Conservation (phyloP, 1,140 invertebrate genomes). For the Anadara kagoshimensis region DNA sequence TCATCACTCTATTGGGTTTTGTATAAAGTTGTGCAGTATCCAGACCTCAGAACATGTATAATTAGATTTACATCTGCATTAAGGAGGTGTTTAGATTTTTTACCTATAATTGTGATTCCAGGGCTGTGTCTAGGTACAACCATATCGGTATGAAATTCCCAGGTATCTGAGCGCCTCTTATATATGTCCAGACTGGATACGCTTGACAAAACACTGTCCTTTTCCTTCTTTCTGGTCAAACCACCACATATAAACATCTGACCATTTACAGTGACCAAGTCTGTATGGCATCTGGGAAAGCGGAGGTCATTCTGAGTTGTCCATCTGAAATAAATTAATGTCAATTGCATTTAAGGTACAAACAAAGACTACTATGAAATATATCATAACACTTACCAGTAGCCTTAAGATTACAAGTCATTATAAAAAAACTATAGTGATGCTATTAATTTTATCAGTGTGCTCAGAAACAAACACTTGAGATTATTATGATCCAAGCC, state of each 20-base stretch:
- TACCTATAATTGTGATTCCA: conserved; percentile 37
- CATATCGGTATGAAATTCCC: conserved; percentile 33
- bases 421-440: too few species aligned
- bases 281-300: conserved; percentile 38
- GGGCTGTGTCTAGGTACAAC: conserved; percentile 32
- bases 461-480: too few species aligned
- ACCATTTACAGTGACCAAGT: conserved; percentile 25
- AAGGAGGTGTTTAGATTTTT: neutral
- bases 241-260: conserved; percentile 48
- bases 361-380: too few species aligned
- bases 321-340: conserved; percentile 40
- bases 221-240: conserved; percentile 2
- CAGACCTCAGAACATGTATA: neutral
- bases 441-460: too few species aligned
- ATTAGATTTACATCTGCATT: neutral
- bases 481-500: too few species aligned
- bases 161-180: conserved; percentile 26
- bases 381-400: neutral
- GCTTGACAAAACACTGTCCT: conserved; percentile 22
- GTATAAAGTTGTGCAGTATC: neutral
- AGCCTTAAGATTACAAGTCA: neutral
- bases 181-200: conserved; percentile 34
- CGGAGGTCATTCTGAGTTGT: conserved; percentile 16
- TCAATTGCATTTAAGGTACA: too few species aligned
- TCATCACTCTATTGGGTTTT: too few species aligned